Evolutionary conservation across 2,797 vertebrate genomes (phyloP).

Genomic region (Xerus rutilus): DNA sequence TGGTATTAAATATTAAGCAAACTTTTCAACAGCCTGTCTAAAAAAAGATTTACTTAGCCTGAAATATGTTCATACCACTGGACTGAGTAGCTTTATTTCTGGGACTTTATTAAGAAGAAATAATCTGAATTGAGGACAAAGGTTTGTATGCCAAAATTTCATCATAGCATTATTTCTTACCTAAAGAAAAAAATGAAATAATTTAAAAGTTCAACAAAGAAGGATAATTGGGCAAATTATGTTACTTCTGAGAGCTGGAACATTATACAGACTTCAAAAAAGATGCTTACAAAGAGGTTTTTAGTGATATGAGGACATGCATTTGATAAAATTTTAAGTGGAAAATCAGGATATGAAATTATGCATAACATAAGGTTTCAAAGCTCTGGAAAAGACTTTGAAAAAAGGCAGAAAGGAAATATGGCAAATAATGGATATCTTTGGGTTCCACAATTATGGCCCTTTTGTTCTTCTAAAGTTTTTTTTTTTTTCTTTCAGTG

Average conservation of each 20-base stretch:
- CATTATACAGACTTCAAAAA: constrained; percentile 25
- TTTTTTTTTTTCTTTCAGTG: background rate
- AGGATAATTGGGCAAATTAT: constrained; percentile 48
- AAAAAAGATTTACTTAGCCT: constrained; percentile 51
- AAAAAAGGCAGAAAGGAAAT: constrained; percentile 29
- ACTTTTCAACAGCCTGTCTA: constrained; percentile 15
- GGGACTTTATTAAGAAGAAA: constrained; percentile 10
- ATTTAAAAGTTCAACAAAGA: constrained; percentile 48
- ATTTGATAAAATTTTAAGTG: constrained; percentile 61
- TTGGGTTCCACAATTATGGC: background rate
- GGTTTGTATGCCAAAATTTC: background rate
- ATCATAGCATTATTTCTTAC: background rate
- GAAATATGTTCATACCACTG: constrained; percentile 25
- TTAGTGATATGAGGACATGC: constrained; percentile 4
- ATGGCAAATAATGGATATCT: background rate
- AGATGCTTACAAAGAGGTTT: constrained; percentile 37
- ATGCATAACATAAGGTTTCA: constrained; percentile 49
- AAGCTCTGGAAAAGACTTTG: constrained; percentile 33
- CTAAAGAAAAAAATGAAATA: constrained; percentile 49
- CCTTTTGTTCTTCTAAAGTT: background rate
- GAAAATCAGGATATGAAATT: constrained; percentile 63
- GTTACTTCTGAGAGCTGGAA: background rate
- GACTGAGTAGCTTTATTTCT: constrained; percentile 32
- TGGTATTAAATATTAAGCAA: constrained; percentile 58
- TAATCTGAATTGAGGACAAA: constrained; percentile 18